These are phyloP conservation scores for Solenodon paradoxus DNA, from an alignment of 2,113 vertebrate genomes.

Conservation along the genomic window DNA sequence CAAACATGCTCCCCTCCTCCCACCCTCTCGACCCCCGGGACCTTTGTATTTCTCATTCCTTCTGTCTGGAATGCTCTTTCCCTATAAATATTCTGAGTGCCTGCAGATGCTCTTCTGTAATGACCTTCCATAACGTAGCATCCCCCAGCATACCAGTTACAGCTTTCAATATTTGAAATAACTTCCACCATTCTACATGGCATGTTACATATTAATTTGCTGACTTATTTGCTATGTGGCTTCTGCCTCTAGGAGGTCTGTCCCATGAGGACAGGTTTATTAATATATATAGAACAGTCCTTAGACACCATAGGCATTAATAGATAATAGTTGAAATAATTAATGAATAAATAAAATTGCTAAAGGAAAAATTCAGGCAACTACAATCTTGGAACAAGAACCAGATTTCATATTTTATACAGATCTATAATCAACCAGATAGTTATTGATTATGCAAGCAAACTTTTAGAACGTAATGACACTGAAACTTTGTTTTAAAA, in stretches of 20 bases:
- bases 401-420: not conserved
- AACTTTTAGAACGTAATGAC: not conserved
- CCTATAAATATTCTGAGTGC: not conserved
- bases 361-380: not conserved
- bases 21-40: no score
- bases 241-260: not conserved
- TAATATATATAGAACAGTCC: not conserved
- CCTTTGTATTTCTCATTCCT: not conserved
- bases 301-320: not conserved
- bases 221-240: not conserved
- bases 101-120: not conserved
- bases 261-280: not conserved
- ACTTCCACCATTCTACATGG: no score
- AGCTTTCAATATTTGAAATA: not conserved
- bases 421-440: not conserved
- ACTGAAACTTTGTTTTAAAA: no score
- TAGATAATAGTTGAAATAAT: not conserved
- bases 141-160: not conserved
- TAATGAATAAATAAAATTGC: not conserved
- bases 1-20: no score
- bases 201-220: not conserved
- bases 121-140: not conserved
- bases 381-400: not conserved
- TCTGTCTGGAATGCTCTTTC: not conserved
- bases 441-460: not conserved